These are phyloP conservation scores for Pelecanoides urinatrix DNA, from an alignment of 2,113 vertebrate species.

Conservation along the genomic window DNA sequence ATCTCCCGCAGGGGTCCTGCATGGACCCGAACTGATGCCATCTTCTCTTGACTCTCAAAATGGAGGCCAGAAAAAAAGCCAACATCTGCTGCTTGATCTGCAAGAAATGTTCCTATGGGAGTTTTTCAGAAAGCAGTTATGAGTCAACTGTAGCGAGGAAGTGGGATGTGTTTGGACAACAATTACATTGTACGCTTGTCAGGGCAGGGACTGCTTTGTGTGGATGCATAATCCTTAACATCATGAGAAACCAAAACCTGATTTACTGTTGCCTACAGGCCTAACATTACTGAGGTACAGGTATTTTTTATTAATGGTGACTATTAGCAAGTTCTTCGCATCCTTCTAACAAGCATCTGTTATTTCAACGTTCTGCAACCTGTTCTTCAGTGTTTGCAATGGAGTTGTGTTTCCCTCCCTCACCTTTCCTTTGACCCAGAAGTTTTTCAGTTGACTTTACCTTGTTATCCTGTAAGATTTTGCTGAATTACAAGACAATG, in stretches of 20 bases:
- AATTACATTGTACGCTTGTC: neutral
- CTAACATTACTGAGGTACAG: neutral
- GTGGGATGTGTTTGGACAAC: conserved; percentile 49
- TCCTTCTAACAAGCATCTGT: neutral
- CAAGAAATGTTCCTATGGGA: neutral
- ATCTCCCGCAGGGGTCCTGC: neutral
- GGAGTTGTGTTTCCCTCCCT: neutral
- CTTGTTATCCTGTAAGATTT: neutral
- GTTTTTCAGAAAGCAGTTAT: neutral
- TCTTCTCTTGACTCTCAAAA: neutral
- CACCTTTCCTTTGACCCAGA: neutral
- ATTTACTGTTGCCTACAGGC: conserved; percentile 45
- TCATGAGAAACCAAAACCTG: conserved; percentile 18
- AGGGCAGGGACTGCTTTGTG: conserved; percentile 43
- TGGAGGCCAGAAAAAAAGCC: neutral
- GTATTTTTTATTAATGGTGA: neutral
- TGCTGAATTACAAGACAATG: neutral
- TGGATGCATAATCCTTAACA: neutral
- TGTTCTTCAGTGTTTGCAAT: neutral
- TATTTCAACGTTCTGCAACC: neutral
- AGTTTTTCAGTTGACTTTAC: neutral
- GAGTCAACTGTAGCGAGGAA: conserved; percentile 3
- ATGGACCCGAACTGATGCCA: neutral
- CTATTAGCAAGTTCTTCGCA: neutral
- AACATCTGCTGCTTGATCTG: neutral